Evolutionary conservation across 2,888 invertebrate species (phyloP), one percentile per base, ranked within the genome.

Genomic region (Leptopterna dolabrata): DNA sequence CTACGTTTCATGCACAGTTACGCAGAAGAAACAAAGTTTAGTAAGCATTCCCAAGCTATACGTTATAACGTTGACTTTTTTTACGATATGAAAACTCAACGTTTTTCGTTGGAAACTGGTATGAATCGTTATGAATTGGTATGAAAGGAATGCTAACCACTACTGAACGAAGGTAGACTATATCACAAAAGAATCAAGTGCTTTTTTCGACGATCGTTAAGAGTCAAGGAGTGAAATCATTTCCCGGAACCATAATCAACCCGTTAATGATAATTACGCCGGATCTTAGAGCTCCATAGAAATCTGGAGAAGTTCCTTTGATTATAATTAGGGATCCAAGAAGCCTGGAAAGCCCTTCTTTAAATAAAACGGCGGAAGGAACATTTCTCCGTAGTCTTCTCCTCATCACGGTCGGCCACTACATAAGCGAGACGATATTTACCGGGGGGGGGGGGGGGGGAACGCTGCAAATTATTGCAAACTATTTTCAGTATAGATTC

Each of bases 261-360:
- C 55, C 47, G 16, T 76, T 78, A 45, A 78, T 81, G 81, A 81
- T 81, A 81, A 81, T 81, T 55, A 51, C 78, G 41, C 81, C 81
- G 30, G 36, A 30, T 55, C 81, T 55, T 51, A 16, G 55, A 16
- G 81, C 30, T 30, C 55, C 81, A 30, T 51, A 81, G 45, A 51
- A 55, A 51, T 81, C 36, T 30, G 29, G 55, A 19, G 24, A 30
- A 81, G 81, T 47, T 51, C 16, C 11, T 55, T 81, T 55, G 51
- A 81, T 81, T 81, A 81, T 51, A 81, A 81, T 81, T 81, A 81
- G 81, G 55, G 55, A 36, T 81, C 55, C 51, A 55, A 55, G 81
- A 51, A 45, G 45, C 41, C 19, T 6, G 45, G 30, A 30, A 81
- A 81, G 81, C 24, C 14, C 30, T 55, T 24, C 4, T 45, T 78